Evolutionary conservation across 2,888 invertebrate genomes (phyloP).

Genomic region (Nymphalis c-album): DNA sequence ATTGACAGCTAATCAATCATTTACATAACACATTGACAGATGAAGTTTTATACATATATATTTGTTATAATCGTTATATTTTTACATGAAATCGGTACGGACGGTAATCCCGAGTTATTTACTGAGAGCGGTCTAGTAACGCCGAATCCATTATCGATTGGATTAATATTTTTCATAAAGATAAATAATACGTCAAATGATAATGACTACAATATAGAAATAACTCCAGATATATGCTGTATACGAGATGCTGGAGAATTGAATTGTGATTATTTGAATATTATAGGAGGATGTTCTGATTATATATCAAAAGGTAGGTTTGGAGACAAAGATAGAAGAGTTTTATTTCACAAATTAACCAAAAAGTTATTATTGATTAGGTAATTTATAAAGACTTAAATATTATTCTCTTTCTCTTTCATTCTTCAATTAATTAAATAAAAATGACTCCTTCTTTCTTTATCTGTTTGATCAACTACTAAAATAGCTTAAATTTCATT

Average conservation of each 20-base stretch:
- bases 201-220: slow-evolving; percentile 52
- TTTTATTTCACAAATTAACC: too few relatives aligned
- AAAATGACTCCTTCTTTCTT: too few relatives aligned
- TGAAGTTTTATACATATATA: slow-evolving; percentile 62
- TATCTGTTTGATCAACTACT: too few relatives aligned
- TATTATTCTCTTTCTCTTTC: too few relatives aligned
- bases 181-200: slow-evolving; percentile 56
- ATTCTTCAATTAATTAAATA: too few relatives aligned
- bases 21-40: slow-evolving; percentile 45
- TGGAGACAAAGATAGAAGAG: not conserved
- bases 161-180: slow-evolving; percentile 52
- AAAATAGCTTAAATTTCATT: too few relatives aligned
- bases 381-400: too few relatives aligned
- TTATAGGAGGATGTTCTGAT: slow-evolving; percentile 53
- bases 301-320: slow-evolving; percentile 53
- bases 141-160: slow-evolving; percentile 48
- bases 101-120: slow-evolving; percentile 45
- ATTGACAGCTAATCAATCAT: slow-evolving; percentile 6
- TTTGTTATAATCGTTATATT: slow-evolving; percentile 50
- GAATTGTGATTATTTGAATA: slow-evolving; percentile 56
- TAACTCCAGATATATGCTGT: slow-evolving; percentile 62
- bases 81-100: slow-evolving; percentile 40
- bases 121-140: slow-evolving; percentile 48
- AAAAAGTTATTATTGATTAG: too few relatives aligned
- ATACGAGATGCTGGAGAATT: slow-evolving; percentile 45